Base-by-base conservation (phyloP, 2,888 invertebrate species). In the Spodoptera exigua region DNA sequence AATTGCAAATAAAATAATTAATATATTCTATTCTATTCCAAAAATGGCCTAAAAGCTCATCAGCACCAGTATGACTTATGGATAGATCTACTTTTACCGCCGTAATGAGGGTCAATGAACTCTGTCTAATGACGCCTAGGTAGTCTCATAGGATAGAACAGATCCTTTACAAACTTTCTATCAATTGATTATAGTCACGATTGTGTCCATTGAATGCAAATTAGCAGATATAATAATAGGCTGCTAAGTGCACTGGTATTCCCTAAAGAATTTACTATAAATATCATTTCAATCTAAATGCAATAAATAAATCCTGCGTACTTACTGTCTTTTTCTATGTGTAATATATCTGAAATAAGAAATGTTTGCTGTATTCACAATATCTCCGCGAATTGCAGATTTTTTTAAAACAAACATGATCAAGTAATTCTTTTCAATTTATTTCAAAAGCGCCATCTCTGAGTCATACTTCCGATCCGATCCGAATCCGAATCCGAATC, bases 131-230 rank as follows among this genome's bases (percentile, higher is more conserved):
- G 44, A 41, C 16, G 27, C 12, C 9, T 35, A 46, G 2, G 13
- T 45, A 44, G 11, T 48, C 34, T 14, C 12, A 21, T 40, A 44
- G 32, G 27, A 53, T 35, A 37, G 11, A 59, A 18, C 27, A 27
- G 52, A 58, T 69, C 58, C 58, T 56, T 14, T 56, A 55, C n/a
- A 61, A 35, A 59, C 64, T 74, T 73, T 73, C 69, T 72, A 72
- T 59, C 34, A 41, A 74, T 56, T 54, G 57, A 63, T 48, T 52
- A 45, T 41, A 53, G 69, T 68, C 74, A 74, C 74, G 76, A 74
- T 2, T 4, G 12, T 1, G 36, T 58, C 64, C 49, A 76, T 74
- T 76, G 56, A 76, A 74, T 74, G 74, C 69, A 73, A 74, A 74
- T 76, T 58, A 56, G 56, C 59, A 41, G 61, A 57, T 58, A 39